Percentiles rank a stretch among this genome's conserved stretches.
phyloP scores from a whole-genome alignment of 2,113 vertebrate genomes.

The Malurus melanocephalus region DNA sequence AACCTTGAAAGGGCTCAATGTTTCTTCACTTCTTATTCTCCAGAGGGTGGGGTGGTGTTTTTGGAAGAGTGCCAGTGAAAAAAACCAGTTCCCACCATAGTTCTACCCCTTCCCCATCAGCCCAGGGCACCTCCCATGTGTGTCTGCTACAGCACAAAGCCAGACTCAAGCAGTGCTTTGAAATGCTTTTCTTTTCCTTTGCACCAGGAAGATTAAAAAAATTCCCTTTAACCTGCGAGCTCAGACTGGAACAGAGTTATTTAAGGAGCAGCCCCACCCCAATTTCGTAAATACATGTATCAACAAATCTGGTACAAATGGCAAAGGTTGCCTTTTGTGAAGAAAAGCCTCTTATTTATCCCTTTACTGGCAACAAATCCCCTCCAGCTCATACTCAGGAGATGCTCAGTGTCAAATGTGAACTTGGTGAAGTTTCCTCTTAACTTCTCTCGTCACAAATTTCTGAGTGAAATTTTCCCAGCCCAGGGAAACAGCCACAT shows the following conservation, averaged over 20 bases:
- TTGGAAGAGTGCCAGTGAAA: neutral
- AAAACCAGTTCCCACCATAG: neutral
- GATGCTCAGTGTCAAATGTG: neutral
- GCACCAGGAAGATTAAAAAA: neutral
- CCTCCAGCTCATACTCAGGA: neutral
- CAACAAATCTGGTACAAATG: neutral
- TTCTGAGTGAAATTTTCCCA: neutral
- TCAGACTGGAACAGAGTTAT: neutral
- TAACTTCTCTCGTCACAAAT: neutral
- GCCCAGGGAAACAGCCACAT: neutral
- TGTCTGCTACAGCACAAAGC: neutral
- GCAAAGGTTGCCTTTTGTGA: neutral
- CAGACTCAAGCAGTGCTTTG: neutral
- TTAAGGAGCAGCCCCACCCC: neutral
- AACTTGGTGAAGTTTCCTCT: neutral
- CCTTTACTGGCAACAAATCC: neutral
- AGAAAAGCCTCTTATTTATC: neutral
- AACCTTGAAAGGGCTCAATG: neutral
- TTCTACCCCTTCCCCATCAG: neutral
- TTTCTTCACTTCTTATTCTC: neutral
- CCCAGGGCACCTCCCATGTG: neutral
- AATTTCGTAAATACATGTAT: neutral
- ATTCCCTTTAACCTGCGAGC: neutral
- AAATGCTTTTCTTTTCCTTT: neutral
- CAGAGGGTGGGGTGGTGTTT: neutral